phyloP scores from a whole-genome alignment of 1,140 invertebrate species.

The Drosophila pachea region DNA sequence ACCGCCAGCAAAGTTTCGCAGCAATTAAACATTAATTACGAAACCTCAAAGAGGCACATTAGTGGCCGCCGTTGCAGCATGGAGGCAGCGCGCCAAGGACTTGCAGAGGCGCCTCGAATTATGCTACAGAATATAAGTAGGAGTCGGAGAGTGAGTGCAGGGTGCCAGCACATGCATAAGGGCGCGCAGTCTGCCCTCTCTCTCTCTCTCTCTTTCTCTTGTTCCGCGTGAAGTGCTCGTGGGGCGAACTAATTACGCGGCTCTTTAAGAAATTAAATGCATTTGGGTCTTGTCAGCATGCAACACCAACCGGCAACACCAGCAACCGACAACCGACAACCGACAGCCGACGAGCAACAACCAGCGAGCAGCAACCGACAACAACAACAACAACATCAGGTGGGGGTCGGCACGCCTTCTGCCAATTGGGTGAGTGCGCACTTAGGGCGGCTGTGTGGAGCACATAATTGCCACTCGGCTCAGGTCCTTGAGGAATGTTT shows the following conservation, averaged over 20 bases:
- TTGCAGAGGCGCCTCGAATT: constrained; percentile 40
- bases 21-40: constrained; percentile 60
- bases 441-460: constrained; percentile 56
- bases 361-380: background rate
- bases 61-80: constrained; percentile 51
- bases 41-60: constrained; percentile 64
- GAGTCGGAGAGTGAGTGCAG: background rate
- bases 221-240: constrained; percentile 13
- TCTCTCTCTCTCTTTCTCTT: background rate
- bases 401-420: constrained; percentile 13
- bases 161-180: background rate
- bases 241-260: constrained; percentile 70
- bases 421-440: constrained; percentile 54
- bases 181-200: constrained; percentile 1
- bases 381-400: constrained; percentile 8
- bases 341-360: constrained; percentile 13
- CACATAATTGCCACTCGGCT: constrained; percentile 69
- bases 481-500: constrained; percentile 53
- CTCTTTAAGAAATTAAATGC: constrained; percentile 75
- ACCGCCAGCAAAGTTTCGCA: constrained; percentile 48
- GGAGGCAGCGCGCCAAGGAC: constrained; percentile 8
- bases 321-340: constrained; percentile 4
- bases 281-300: constrained; percentile 65
- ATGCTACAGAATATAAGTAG: constrained; percentile 38
- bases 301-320: constrained; percentile 30